These are phyloP conservation scores for Falco novaeseelandiae DNA, from an alignment of 2,797 vertebrate species.

Conservation along the genomic window DNA sequence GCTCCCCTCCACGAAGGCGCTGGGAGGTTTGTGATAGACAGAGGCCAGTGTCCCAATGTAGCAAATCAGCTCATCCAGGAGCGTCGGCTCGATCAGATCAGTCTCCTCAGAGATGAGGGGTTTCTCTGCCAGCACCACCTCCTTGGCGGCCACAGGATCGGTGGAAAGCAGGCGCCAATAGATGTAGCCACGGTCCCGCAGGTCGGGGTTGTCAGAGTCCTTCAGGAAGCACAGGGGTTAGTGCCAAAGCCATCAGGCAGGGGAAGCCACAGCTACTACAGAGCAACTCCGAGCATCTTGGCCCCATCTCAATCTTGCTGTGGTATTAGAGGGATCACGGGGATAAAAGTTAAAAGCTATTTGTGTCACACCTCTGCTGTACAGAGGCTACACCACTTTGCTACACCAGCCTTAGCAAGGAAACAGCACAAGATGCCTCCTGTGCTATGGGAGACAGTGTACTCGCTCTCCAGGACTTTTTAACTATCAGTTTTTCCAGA, in stretches of 20 bases:
- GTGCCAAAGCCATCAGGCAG: rapidly evolving
- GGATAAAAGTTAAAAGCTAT: background rate
- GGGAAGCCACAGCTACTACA: background rate
- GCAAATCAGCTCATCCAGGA: slow-evolving; percentile 83
- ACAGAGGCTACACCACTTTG: background rate
- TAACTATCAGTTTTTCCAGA: background rate
- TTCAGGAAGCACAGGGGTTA: background rate
- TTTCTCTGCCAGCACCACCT: slow-evolving; percentile 84
- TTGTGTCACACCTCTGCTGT: background rate
- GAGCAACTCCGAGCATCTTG: background rate
- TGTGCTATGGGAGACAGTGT: rapidly evolving
- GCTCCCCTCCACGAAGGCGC: slow-evolving; percentile 87
- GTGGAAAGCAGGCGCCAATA: slow-evolving; percentile 89
- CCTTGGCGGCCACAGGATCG: slow-evolving; percentile 82
- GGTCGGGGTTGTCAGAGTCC: slow-evolving; percentile 97
- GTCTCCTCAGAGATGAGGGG: slow-evolving; percentile 85
- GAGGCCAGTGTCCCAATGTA: slow-evolving; percentile 83
- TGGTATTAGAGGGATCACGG: rapidly evolving
- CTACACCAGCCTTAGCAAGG: background rate
- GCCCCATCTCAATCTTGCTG: background rate
- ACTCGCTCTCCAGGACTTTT: background rate
- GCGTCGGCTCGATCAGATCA: slow-evolving; percentile 81
- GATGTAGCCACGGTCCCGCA: slow-evolving; percentile 96
- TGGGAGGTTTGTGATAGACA: slow-evolving; percentile 84
- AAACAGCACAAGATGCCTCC: background rate